A percentile compares a stretch with the other conserved stretches of the same genome.
phyloP scores from a whole-genome alignment of 2,113 vertebrate genomes.

The Cynoglossus semilaevis region DNA sequence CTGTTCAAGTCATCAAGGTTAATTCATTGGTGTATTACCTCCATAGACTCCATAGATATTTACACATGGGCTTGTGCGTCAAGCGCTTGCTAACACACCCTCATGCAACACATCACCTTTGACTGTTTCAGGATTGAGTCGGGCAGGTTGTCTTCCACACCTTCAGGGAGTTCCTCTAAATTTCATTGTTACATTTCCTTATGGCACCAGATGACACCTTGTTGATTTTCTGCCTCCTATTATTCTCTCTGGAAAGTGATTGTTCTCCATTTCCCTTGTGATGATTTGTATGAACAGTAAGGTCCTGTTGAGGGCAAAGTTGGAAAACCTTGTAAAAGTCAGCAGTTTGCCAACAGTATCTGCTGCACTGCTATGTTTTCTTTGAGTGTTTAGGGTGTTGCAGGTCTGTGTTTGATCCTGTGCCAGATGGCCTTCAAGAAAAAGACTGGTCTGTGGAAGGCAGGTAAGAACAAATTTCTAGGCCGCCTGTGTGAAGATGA shows the following conservation, averaged over 20 bases:
- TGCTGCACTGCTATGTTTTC: constrained; percentile 45
- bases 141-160: constrained; percentile 38
- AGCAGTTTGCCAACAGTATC: constrained; percentile 3
- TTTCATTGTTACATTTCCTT: constrained; percentile 67
- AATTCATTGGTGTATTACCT: neutral
- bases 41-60: neutral
- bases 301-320: constrained; percentile 47
- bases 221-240: constrained; percentile 61
- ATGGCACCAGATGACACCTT: constrained; percentile 65
- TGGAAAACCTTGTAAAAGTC: constrained; percentile 25
- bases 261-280: constrained; percentile 56
- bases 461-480: no score
- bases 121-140: constrained; percentile 26
- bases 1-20: constrained; percentile 6
- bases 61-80: constrained; percentile 10
- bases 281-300: constrained; percentile 51
- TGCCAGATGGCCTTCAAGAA: constrained; percentile 35
- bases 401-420: constrained; percentile 30
- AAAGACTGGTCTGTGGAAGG: neutral
- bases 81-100: neutral
- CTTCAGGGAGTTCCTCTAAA: constrained; percentile 58
- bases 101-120: constrained; percentile 21
- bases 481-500: no score
- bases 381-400: constrained; percentile 40
- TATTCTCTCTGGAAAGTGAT: constrained; percentile 61